These are phyloP conservation scores for Sinocyclocheilus maitianheensis DNA, from an alignment of 2,113 vertebrate genomes.

Conservation along the genomic window DNA sequence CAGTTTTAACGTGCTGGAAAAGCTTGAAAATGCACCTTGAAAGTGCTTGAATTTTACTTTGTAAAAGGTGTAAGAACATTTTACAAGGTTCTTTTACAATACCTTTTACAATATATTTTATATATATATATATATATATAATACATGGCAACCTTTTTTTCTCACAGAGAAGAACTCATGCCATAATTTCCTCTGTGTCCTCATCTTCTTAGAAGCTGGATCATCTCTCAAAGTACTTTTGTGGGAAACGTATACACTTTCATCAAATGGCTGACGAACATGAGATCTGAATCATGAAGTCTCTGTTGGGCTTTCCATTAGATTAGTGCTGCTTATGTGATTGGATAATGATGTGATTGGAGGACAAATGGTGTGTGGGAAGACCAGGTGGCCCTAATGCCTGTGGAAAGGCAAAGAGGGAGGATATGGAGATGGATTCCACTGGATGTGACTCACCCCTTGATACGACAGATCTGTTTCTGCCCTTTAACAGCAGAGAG, in stretches of 20 bases:
- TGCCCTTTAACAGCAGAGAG: neutral
- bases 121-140: too few relatives aligned
- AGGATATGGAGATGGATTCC: slow-evolving; percentile 13
- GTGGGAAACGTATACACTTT: neutral
- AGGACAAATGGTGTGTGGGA: slow-evolving; percentile 22
- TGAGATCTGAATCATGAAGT: neutral
- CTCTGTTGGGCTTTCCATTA: slow-evolving; percentile 12
- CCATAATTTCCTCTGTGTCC: too few relatives aligned
- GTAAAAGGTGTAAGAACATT: too few relatives aligned
- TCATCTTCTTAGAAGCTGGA: neutral
- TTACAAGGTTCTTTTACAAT: too few relatives aligned
- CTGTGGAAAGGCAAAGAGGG: slow-evolving; percentile 15
- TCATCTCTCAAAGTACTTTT: neutral
- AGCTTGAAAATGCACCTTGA: too few relatives aligned
- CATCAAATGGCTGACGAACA: neutral
- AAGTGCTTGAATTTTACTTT: too few relatives aligned
- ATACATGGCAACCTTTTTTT: too few relatives aligned
- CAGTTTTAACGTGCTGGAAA: too few relatives aligned
- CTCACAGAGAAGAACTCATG: too few relatives aligned
- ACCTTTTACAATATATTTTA: too few relatives aligned
- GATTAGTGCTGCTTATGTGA: slow-evolving; percentile 13
- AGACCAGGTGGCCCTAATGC: slow-evolving; percentile 29
- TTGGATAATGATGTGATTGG: slow-evolving; percentile 9
- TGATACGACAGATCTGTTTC: neutral
- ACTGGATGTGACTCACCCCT: slow-evolving; percentile 20